Conservation (phyloP, 2,888 invertebrate genomes). For the Elgonia sp. region DNA sequence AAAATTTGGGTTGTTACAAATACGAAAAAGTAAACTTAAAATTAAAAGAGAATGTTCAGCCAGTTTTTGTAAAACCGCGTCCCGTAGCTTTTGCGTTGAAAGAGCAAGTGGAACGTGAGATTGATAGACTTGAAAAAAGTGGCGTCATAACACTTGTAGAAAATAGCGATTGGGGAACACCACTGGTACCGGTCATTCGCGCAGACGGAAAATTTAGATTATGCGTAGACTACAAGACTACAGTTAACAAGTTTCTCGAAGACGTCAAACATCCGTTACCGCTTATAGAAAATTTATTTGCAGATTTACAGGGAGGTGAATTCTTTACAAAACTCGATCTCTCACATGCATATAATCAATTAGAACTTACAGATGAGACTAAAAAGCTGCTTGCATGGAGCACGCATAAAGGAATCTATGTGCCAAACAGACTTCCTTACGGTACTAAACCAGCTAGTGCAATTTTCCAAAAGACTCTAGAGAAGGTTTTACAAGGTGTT, state of each 20-base stretch:
- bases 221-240: conserved; percentile 80
- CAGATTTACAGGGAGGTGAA: conserved; percentile 73
- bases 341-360: conserved; percentile 83
- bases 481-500: conserved; percentile 80
- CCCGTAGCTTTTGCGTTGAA: conserved; percentile 72
- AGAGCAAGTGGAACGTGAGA: conserved; percentile 54
- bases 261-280: conserved; percentile 80
- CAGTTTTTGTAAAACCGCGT: conserved; percentile 68
- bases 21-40: conserved; percentile 64
- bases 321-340: conserved; percentile 80
- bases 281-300: conserved; percentile 80
- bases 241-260: conserved; percentile 78
- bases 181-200: conserved; percentile 62
- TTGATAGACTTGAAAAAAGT: conserved; percentile 55
- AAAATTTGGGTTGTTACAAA: conserved; percentile 68
- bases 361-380: conserved; percentile 80
- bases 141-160: conserved; percentile 48
- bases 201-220: conserved; percentile 55
- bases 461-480: conserved; percentile 83
- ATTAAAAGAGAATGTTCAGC: conserved; percentile 41
- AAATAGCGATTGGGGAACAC: conserved; percentile 73
- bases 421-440: conserved; percentile 81
- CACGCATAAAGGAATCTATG: conserved; percentile 78
- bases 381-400: conserved; percentile 80
- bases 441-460: conserved; percentile 84